Conservation (phyloP, 2,888 invertebrate genomes). For the Saturnia pavonia region DNA sequence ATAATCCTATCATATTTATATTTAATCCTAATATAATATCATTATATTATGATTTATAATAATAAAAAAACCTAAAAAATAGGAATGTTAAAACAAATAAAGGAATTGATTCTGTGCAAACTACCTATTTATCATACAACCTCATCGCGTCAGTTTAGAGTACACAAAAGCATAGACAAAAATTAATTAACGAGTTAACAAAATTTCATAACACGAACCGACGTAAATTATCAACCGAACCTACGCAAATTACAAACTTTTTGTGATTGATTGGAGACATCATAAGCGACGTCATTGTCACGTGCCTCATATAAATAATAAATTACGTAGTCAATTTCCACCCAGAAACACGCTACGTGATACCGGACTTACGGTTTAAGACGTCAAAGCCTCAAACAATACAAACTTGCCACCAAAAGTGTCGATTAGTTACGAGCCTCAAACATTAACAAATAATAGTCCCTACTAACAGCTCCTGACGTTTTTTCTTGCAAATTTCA, state of each 20-base stretch:
- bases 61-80: neutral
- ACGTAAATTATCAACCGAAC: conserved; percentile 13
- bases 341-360: conserved; percentile 34
- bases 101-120: neutral
- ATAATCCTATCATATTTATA: no score
- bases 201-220: conserved; percentile 15
- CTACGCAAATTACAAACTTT: conserved; percentile 25
- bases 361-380: conserved; percentile 31
- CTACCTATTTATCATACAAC: neutral
- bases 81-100: neutral
- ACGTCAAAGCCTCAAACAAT: conserved; percentile 29
- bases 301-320: conserved; percentile 25
- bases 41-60: no score
- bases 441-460: conserved; percentile 57
- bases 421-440: conserved; percentile 47
- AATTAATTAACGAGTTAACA: conserved; percentile 11
- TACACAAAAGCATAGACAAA: neutral
- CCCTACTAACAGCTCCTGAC: conserved; percentile 53
- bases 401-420: conserved; percentile 33
- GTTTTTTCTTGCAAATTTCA: conserved; percentile 46
- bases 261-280: conserved; percentile 35
- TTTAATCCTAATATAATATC: no score
- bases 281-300: conserved; percentile 30
- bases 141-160: neutral
- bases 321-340: conserved; percentile 30